phyloP scores from a whole-genome alignment of 2,113 vertebrate genomes.

The Phalacrocorax pelagicus region DNA sequence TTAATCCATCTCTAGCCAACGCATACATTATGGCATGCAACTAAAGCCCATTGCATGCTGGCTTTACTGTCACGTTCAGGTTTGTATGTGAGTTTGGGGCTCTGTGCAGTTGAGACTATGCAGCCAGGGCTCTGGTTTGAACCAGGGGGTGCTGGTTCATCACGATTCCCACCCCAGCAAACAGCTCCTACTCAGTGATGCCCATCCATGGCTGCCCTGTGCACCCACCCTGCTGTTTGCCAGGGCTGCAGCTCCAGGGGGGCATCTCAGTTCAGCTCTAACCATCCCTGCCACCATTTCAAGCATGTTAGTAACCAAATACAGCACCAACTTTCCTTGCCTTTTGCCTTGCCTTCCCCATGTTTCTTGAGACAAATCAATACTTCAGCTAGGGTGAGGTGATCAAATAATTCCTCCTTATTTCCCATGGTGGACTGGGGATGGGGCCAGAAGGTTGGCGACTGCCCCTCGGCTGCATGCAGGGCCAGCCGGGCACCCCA shows the following conservation, averaged over 20 bases:
- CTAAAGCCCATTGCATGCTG: not conserved
- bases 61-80: no score
- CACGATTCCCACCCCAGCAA: not conserved
- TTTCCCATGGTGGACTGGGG: not conserved
- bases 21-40: fast-evolving
- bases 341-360: not conserved
- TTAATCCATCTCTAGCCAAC: not conserved
- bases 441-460: not conserved
- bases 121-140: not conserved
- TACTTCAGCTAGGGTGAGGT: not conserved
- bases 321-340: not conserved
- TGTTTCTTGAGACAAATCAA: not conserved
- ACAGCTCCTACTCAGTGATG: not conserved
- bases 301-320: not conserved
- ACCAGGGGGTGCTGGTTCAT: not conserved
- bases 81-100: not conserved
- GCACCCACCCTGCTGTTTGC: not conserved
- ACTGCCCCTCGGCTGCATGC: fast-evolving
- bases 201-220: not conserved
- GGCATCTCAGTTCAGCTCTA: not conserved
- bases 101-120: not conserved
- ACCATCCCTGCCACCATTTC: not conserved
- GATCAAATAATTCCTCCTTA: not conserved
- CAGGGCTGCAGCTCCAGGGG: not conserved
- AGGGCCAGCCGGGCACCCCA: fast-evolving